phyloP scores from a whole-genome alignment of 2,113 vertebrate species.

The Corythaixoides concolor region DNA sequence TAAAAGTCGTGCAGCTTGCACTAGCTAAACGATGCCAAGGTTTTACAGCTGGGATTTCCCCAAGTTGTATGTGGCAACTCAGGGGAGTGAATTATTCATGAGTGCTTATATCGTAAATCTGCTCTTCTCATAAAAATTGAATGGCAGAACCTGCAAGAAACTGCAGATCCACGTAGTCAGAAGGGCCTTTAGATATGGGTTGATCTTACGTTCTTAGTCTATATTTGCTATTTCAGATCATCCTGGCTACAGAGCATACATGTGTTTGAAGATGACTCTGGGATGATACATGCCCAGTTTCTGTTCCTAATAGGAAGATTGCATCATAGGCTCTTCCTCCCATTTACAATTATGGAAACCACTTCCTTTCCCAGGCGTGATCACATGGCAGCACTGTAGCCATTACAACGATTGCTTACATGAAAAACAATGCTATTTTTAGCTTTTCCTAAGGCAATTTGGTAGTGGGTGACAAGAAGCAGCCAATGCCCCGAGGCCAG shows the following conservation, averaged over 20 bases:
- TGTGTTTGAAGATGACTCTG: background rate
- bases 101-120: slow-evolving; percentile 30
- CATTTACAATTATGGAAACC: background rate
- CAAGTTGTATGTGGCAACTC: slow-evolving; percentile 1
- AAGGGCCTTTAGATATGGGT: background rate
- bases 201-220: background rate
- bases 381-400: background rate
- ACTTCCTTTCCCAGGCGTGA: background rate
- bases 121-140: slow-evolving; percentile 18
- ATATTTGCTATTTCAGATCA: background rate
- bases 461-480: background rate
- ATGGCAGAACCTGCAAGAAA: slow-evolving; percentile 25
- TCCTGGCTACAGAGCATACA: background rate
- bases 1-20: background rate
- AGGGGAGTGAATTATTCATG: slow-evolving; percentile 48
- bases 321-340: background rate
- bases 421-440: background rate
- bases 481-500: background rate
- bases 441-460: background rate
- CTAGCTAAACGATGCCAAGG: slow-evolving; percentile 2
- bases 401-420: background rate
- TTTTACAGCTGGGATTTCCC: slow-evolving; percentile 51
- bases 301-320: background rate
- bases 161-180: background rate
- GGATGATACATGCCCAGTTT: background rate